Base-by-base conservation (phyloP, 2,797 vertebrate species). In the Fundulus diaphanus region DNA sequence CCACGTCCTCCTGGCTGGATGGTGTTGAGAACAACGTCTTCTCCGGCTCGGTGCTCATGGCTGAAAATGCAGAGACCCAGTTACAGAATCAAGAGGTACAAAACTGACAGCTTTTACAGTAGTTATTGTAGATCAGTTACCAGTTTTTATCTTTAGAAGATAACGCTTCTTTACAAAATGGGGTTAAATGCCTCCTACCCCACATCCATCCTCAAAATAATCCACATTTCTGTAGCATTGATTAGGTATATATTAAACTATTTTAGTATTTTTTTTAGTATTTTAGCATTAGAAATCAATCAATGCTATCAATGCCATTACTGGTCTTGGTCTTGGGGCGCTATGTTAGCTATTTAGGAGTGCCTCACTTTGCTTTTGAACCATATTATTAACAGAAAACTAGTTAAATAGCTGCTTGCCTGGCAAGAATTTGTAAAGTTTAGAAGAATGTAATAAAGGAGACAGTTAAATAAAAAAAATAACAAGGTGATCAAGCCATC, bases 1-100 rank as follows among this genome's bases (percentile, higher is more conserved):
- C 96, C n/a, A 95, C 97, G 0, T 97, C 97, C 0, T 83, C 93
- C 20, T 99, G 98, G 98, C 85, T 99, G 82, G 97, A 99, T 88
- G 93, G 94, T 15, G 96, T 99, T 3, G 98, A 99, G 88, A 96
- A 97, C 81, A 94, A 78, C 1, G 89, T 98, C 46, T 96, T 99
- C 90, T 95, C 97, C 65, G 92, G 96, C 66, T 91, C 95, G 1
- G 92, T 94, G 63, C 90, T 96, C 33, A 87, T 96, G 73, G 93
- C 95, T n/a, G 96, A 97, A 88, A 94, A 96, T 72, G 85, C 94
- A 22, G 96, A 97, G 87, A 88, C 92, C 0, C 96, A 96, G 73
- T 94, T 99, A 42, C 93, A 92, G 76, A 95, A 96, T 46, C 96
- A 98, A 73, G 97, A 98, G 95, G 97, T 98, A 82, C 31, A 37